Base-by-base conservation (phyloP, 2,888 invertebrate species). In the Lapara coniferarum region DNA sequence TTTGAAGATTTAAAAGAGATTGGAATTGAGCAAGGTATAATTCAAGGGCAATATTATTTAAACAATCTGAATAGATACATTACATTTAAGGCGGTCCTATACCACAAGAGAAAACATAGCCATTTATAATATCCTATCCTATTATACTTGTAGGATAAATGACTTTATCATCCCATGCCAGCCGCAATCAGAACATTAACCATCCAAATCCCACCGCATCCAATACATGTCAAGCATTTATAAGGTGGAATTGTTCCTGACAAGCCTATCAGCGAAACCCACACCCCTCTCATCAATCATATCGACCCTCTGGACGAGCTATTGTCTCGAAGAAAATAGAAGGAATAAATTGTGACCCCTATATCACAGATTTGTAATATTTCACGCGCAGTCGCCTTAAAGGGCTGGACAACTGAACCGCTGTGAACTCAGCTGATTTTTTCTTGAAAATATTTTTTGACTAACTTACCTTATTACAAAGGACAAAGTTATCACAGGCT, bases 281-380 rank as follows among this genome's bases (percentile, higher is more conserved):
- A 30, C 30, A 37, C 5, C 63, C 63, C 49, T 30, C 51, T 30
- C 51, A 58, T 68, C 68, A 58, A 68, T 68, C 68, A 68, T 51
- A 51, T 68, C 58, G 13, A 46, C 67, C 19, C 56, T 67, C 25
- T 46, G 46, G 51, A 55, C 68, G 58, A 37, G 58, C 58, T n/a
- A 68, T 68, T 68, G 68, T 68, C 68, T 68, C 52, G 58, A 19
- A 68, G 68, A 68, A 56, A 59, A 68, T 58, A 51, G 37, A 58
- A 49, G 49, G 37, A 37, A 68, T 68, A 59, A 52, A 68, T 68
- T 68, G 58, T 51, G 52, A 68, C n/a, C 16, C 52, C 51, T 68
- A 30, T 52, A 19, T 14, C 37, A 51, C 51, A 58, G 52, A 58
- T 51, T 58, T 37, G 49, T 68, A 68, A 58, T 58, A 37, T 37